Conservation (phyloP, 2,888 invertebrate genomes). For the Parnassius apollo region DNA sequence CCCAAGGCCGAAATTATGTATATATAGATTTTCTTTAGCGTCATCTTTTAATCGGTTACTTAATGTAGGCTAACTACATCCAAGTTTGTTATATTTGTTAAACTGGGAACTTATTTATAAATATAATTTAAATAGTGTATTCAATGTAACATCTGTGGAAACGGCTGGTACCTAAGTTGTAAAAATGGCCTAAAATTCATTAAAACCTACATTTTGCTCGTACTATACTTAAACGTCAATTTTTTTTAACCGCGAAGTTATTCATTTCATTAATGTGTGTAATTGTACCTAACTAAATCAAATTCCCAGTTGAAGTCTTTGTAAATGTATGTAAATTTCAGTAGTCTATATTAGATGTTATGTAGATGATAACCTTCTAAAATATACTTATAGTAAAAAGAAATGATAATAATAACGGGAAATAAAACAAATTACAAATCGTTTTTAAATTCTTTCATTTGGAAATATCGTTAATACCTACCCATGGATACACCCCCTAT, state of each 20-base stretch:
- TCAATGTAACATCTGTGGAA: constrained; percentile 6
- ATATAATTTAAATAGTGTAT: constrained; percentile 8
- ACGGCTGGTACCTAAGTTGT: constrained; percentile 11
- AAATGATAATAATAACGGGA: constrained; percentile 65
- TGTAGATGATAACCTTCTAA: constrained; percentile 74
- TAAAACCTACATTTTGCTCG: no score
- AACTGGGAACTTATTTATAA: constrained; percentile 32
- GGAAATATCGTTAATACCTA: no score
- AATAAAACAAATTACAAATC: constrained; percentile 70
- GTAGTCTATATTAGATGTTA: constrained; percentile 77
- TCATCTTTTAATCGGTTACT: constrained; percentile 46
- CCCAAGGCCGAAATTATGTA: constrained; percentile 56
- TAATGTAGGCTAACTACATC: constrained; percentile 41
- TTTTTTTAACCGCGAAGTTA: constrained; percentile 3
- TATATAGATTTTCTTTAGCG: constrained; percentile 58
- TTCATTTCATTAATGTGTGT: constrained; percentile 15
- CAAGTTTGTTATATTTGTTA: constrained; percentile 32
- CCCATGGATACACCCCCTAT: no score
- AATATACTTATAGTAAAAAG: constrained; percentile 51
- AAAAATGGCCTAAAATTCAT: no score
- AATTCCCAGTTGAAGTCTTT: constrained; percentile 66
- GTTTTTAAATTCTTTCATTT: constrained; percentile 43
- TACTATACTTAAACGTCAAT: background rate
- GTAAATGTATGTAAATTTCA: constrained; percentile 77
- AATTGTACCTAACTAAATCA: constrained; percentile 34